phyloP scores from a whole-genome alignment of 1,140 invertebrate species.

The Bicyclus anynana region DNA sequence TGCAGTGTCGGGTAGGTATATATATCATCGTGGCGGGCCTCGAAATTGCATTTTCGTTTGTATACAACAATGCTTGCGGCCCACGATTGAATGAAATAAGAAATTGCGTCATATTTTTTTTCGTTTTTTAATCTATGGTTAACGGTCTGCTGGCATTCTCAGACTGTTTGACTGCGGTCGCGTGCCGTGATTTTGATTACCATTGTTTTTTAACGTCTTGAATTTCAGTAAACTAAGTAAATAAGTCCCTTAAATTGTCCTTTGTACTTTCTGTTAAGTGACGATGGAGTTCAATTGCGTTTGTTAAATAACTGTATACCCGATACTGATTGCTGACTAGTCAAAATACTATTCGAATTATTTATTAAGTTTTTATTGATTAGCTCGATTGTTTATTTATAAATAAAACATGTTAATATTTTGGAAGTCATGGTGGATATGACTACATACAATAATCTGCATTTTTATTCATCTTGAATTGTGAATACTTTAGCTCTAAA shows the following conservation, averaged over 20 bases:
- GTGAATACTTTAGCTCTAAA: too few species aligned
- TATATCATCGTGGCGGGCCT: background rate
- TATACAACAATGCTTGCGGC: conserved; percentile 19
- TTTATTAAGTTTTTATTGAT: too few species aligned
- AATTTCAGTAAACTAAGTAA: conserved; percentile 8
- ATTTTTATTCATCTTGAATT: too few species aligned
- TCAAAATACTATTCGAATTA: too few species aligned
- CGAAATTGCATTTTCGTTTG: conserved; percentile 23
- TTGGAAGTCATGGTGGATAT: too few species aligned
- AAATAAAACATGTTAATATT: too few species aligned
- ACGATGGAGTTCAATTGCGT: too few species aligned
- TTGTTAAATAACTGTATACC: too few species aligned
- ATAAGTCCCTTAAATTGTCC: background rate
- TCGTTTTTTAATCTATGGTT: conserved; percentile 24
- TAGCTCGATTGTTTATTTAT: too few species aligned
- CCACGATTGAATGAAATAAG: conserved; percentile 1
- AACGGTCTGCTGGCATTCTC: conserved; percentile 26
- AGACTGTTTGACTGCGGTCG: conserved; percentile 32
- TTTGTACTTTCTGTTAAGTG: background rate
- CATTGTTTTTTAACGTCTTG: conserved; percentile 25
- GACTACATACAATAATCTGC: too few species aligned
- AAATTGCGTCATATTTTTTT: conserved; percentile 12
- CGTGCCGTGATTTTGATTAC: conserved; percentile 49
- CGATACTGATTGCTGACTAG: too few species aligned
- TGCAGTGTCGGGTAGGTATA: conserved; percentile 9